Percentiles rank a stretch among this genome's conserved stretches.
Conservation (phyloP, 2,113 vertebrate species). For the Periophthalmus modestus region DNA sequence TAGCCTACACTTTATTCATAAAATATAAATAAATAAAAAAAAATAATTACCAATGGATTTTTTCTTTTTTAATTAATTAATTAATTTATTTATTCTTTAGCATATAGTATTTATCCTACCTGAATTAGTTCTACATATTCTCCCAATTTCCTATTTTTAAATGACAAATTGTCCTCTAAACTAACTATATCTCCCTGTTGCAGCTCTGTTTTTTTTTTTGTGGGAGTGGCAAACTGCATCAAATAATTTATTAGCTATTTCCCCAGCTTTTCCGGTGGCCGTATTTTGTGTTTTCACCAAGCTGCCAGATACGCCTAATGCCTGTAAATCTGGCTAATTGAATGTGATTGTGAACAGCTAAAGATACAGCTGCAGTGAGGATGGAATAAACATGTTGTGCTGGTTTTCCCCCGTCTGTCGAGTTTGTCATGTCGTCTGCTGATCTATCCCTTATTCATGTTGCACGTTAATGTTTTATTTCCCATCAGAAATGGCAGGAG, state of each 20-base stretch:
- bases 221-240: slow-evolving; percentile 33
- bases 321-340: slow-evolving; percentile 35
- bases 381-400: slow-evolving; percentile 17
- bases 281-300: slow-evolving; percentile 11
- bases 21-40: too few relatives aligned
- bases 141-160: slow-evolving; percentile 1
- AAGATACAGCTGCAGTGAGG: neutral
- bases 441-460: slow-evolving; percentile 68
- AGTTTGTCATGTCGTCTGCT: slow-evolving; percentile 49
- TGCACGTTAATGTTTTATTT: slow-evolving; percentile 61
- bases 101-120: too few relatives aligned
- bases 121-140: neutral
- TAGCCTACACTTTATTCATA: too few relatives aligned
- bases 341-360: slow-evolving; percentile 27
- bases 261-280: slow-evolving; percentile 18
- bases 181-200: neutral
- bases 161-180: neutral
- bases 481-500: slow-evolving; percentile 35
- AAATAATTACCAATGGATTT: too few relatives aligned
- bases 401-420: slow-evolving; percentile 29
- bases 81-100: too few relatives aligned
- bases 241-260: slow-evolving; percentile 56
- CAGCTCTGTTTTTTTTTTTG: slow-evolving; percentile 12
- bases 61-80: too few relatives aligned
- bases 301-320: slow-evolving; percentile 41